Percentiles rank a stretch among this genome's conserved stretches.
Conservation (phyloP, 1,140 invertebrate genomes). For the Drosophila sulfurigaster region DNA sequence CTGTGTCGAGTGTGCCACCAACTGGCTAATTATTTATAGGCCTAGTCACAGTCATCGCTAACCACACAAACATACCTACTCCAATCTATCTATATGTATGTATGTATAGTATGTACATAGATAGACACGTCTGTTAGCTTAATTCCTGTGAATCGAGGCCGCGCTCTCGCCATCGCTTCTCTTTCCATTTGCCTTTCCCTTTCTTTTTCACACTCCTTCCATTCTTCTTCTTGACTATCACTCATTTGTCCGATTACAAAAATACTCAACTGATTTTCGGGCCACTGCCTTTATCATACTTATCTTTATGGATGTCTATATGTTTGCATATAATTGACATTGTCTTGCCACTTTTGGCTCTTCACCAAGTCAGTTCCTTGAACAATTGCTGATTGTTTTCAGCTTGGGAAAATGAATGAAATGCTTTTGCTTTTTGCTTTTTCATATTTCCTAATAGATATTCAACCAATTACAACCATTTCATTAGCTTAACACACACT, state of each 20-base stretch:
- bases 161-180: slow-evolving; percentile 6
- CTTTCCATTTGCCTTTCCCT: slow-evolving; percentile 1
- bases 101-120: slow-evolving; percentile 27
- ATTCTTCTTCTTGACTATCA: background rate
- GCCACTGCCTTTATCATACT: slow-evolving; percentile 44
- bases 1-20: slow-evolving; percentile 35
- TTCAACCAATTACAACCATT: background rate
- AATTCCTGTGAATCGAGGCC: slow-evolving; percentile 17
- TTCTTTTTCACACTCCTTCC: background rate
- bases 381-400: background rate
- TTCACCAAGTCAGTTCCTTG: background rate
- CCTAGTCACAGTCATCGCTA: slow-evolving; percentile 42
- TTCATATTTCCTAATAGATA: slow-evolving; percentile 1
- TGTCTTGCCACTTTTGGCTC: slow-evolving; percentile 4
- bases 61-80: no score
- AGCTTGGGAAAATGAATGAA: slow-evolving; percentile 1
- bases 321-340: background rate
- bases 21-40: slow-evolving; percentile 77
- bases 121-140: slow-evolving; percentile 14
- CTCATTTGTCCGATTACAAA: slow-evolving; percentile 64
- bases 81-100: slow-evolving; percentile 11
- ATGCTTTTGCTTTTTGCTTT: background rate
- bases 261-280: slow-evolving; percentile 32
- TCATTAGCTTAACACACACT: background rate
- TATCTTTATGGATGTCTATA: background rate